A percentile compares a stretch with the other conserved stretches of the same genome.
These are phyloP conservation scores for Rhagium mordax DNA, from an alignment of 2,888 invertebrate species.

Conservation along the genomic window DNA sequence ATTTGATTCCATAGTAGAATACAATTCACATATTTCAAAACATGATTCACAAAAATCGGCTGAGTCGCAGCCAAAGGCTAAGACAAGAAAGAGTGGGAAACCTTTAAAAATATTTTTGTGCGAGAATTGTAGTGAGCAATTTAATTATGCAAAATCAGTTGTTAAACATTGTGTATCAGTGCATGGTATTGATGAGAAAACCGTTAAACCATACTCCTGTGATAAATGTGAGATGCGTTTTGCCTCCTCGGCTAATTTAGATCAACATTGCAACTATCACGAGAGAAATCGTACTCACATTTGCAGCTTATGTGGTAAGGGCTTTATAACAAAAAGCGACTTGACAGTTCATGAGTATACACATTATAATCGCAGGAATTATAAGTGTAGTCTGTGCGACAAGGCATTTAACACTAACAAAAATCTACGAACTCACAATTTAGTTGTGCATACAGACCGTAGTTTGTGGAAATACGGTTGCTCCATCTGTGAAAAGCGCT, in stretches of 20 bases:
- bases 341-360: slow-evolving; percentile 60
- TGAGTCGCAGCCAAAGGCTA: background rate
- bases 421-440: slow-evolving; percentile 58
- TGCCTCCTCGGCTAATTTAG: slow-evolving; percentile 57
- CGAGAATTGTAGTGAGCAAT: slow-evolving; percentile 55
- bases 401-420: slow-evolving; percentile 63
- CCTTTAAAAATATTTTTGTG: slow-evolving; percentile 44
- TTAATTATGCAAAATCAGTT: slow-evolving; percentile 55
- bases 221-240: slow-evolving; percentile 58
- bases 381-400: slow-evolving; percentile 58
- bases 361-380: slow-evolving; percentile 60
- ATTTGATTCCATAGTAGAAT: slow-evolving; percentile 37
- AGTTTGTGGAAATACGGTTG: slow-evolving; percentile 61
- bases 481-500: slow-evolving; percentile 55
- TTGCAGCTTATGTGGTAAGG: slow-evolving; percentile 67
- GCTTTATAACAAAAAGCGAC: slow-evolving; percentile 62
- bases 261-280: slow-evolving; percentile 61
- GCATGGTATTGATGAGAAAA: slow-evolving; percentile 55
- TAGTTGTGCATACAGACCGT: slow-evolving; percentile 62
- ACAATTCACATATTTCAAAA: slow-evolving; percentile 32
- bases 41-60: slow-evolving; percentile 20
- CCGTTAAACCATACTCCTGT: slow-evolving; percentile 60
- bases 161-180: slow-evolving; percentile 55
- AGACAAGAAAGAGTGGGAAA: slow-evolving; percentile 15
- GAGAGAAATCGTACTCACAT: slow-evolving; percentile 56